Evolutionary conservation across 1,140 invertebrate species (phyloP).

Genomic region (Catajapyx aquilonaris): DNA sequence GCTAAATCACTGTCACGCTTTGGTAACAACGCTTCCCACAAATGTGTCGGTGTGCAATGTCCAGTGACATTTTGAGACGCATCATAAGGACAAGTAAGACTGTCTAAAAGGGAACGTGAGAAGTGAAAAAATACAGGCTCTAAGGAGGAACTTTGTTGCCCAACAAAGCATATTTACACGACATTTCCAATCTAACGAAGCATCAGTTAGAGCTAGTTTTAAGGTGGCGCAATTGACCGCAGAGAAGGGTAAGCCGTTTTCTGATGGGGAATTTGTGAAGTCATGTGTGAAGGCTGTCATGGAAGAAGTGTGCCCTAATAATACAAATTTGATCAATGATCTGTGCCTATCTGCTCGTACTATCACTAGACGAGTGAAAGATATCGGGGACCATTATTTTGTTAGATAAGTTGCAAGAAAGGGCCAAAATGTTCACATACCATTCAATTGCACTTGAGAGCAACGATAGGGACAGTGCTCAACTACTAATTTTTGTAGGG

Average conservation of each 20-base stretch:
- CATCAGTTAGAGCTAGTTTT: too few relatives aligned
- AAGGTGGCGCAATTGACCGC: too few relatives aligned
- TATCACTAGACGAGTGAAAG: constrained; percentile 14
- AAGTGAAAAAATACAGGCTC: too few relatives aligned
- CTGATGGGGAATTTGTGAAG: constrained; percentile 13
- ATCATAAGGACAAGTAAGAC: too few relatives aligned
- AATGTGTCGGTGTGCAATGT: too few relatives aligned
- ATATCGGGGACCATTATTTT: constrained; percentile 14
- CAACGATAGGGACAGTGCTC: constrained; percentile 15
- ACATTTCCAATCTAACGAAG: too few relatives aligned
- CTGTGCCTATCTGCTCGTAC: constrained; percentile 14
- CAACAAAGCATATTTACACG: too few relatives aligned
- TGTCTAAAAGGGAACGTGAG: too few relatives aligned
- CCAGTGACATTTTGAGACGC: too few relatives aligned
- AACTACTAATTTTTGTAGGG: constrained; percentile 17
- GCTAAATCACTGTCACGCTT: too few relatives aligned
- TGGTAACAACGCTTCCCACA: too few relatives aligned
- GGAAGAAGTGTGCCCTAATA: constrained; percentile 12
- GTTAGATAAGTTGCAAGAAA: constrained; percentile 10
- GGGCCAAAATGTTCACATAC: constrained; percentile 13
- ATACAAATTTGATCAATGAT: constrained; percentile 8
- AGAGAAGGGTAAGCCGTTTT: constrained; percentile 13
- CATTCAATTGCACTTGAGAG: constrained; percentile 17
- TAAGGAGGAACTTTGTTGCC: too few relatives aligned
- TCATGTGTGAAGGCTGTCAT: constrained; percentile 11